Percentiles rank a stretch among this genome's conserved stretches.
phyloP scores from a whole-genome alignment of 2,113 vertebrate species.

The Hyperoodon ampullatus region DNA sequence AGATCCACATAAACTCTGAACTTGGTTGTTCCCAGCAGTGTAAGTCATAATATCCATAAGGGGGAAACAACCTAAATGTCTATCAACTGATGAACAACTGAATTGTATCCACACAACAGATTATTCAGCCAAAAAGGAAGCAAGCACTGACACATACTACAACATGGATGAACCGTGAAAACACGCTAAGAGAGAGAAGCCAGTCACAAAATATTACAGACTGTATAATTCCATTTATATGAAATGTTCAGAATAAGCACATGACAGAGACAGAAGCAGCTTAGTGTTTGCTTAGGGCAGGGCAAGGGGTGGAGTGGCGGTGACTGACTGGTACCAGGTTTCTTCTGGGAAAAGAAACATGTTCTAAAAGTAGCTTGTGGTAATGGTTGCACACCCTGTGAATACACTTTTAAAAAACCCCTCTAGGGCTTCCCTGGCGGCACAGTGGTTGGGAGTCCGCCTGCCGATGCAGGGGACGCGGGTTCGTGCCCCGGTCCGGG shows the following conservation, averaged over 20 bases:
- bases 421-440: no score
- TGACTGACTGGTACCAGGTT: neutral
- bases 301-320: no score
- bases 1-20: neutral
- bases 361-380: neutral
- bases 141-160: no score
- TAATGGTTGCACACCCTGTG: neutral
- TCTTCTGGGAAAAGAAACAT: neutral
- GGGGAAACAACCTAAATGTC: no score
- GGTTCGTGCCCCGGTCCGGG: no score
- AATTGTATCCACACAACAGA: neutral
- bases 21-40: neutral
- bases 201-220: accelerated
- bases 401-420: neutral
- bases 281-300: neutral
- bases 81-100: neutral
- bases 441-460: no score
- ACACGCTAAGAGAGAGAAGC: accelerated
- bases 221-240: neutral
- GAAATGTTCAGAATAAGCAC: neutral
- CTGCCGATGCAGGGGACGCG: no score
- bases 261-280: neutral
- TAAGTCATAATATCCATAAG: neutral
- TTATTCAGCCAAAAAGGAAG: neutral
- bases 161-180: accelerated